phyloP scores from a whole-genome alignment of 2,113 vertebrate species.

The Poeciliopsis retropinna region DNA sequence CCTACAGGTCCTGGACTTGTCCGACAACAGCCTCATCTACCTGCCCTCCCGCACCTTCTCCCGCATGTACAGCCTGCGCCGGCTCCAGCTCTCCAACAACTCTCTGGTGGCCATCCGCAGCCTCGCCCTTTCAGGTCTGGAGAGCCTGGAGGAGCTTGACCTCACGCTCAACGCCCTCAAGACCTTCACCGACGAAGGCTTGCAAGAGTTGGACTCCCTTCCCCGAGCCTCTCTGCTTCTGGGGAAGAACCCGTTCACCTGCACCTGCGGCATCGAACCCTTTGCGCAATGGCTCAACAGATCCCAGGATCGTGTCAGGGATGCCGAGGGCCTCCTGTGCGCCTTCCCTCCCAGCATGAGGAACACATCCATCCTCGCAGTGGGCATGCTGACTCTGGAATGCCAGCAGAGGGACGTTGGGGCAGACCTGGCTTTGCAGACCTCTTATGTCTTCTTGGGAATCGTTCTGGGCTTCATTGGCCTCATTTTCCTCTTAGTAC shows the following conservation, averaged over 20 bases:
- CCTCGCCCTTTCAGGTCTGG: constrained; percentile 73
- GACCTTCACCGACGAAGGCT: constrained; percentile 68
- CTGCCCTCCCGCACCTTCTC: constrained; percentile 62
- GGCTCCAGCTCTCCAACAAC: constrained; percentile 81
- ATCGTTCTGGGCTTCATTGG: constrained; percentile 81
- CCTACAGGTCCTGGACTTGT: constrained; percentile 70
- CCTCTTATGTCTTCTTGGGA: constrained; percentile 82
- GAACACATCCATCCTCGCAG: constrained; percentile 73
- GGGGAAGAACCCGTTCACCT: constrained; percentile 78
- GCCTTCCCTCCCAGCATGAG: constrained; percentile 72
- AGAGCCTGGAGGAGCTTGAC: constrained; percentile 77
- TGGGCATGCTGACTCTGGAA: constrained; percentile 59
- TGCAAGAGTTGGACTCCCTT: constrained; percentile 74
- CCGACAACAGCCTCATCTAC: constrained; percentile 67
- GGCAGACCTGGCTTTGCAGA: constrained; percentile 78
- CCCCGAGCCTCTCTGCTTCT: constrained; percentile 64
- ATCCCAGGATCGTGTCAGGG: constrained; percentile 63
- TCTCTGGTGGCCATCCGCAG: constrained; percentile 80
- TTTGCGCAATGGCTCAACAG: constrained; percentile 79
- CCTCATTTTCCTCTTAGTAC: constrained; percentile 83
- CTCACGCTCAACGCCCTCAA: constrained; percentile 78
- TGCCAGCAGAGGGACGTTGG: constrained; percentile 66
- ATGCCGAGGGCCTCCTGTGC: constrained; percentile 68
- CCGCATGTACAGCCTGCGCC: constrained; percentile 43
- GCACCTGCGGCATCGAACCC: constrained; percentile 79